Base-by-base conservation (phyloP, 1,140 invertebrate species). In the Euschistus heros region DNA sequence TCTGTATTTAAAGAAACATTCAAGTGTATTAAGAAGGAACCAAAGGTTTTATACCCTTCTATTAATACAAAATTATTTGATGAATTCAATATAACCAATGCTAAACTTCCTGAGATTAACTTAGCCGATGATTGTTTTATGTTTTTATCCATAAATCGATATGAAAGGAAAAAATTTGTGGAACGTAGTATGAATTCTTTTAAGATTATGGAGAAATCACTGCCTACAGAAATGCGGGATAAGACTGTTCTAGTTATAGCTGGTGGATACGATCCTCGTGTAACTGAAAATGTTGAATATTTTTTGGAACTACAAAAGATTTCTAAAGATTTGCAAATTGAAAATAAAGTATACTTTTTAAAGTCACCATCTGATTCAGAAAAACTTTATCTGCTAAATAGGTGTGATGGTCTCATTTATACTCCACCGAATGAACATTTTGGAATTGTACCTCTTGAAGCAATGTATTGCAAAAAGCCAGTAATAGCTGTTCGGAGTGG, bases 361-460 rank as follows among this genome's bases (percentile, higher is more conserved):
- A 84, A 87, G 69, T 97, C 94, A 0, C 88, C 93, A 15, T 86
- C 83, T 68, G 94, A 97, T 75, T 78, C 82, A 61, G 80, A 88
- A 50, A 98, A 98, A 77, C 80, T 90, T 26, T 80, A 85, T 5
- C 75, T 98, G 18, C 76, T 99, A 4, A 79, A 84, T 57, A 74
- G 84, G 65, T 86, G 87, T 72, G 80, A 84, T 69, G 85, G 87
- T 73, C 76, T 99, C 5, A 71, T 99, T 17, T 99, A 99, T 70
- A 99, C 97, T 20, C 97, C 97, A 5, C 82, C 86, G 0, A 92
- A 92, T 75, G 97, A 99, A 76, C 97, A 99, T 79, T 99, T 99
- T 83, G 97, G 97, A 6, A 99, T 99, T 73, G 97, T 99, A 8
- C 97, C 97, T 1, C 77, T 99, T 61, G 97, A 99, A 81, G 94